phyloP scores from a whole-genome alignment of 2,113 vertebrate genomes.

The Leucopsar rothschildi region DNA sequence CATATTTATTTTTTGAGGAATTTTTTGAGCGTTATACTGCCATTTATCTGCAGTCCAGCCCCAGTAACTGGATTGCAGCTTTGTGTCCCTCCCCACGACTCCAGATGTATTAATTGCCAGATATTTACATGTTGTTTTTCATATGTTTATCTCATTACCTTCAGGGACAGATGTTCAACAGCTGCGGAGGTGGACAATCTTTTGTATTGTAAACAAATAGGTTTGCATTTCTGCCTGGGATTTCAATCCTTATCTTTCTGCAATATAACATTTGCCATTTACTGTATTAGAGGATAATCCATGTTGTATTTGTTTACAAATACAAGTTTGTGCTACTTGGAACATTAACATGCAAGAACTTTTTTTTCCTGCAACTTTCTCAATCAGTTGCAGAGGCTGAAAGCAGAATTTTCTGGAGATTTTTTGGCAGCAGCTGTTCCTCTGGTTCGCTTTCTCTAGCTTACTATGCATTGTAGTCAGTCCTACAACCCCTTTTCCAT shows the following conservation, averaged over 20 bases:
- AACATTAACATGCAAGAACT: not conserved
- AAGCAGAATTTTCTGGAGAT: conserved; percentile 1
- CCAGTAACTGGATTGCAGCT: not conserved
- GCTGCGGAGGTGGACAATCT: not conserved
- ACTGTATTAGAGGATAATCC: not conserved
- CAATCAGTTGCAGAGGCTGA: not conserved
- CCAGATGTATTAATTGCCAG: not conserved
- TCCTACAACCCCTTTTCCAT: not conserved
- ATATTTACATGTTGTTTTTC: not conserved
- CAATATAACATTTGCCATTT: not conserved
- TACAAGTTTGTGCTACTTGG: not conserved
- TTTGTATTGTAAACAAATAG: not conserved
- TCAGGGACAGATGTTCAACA: not conserved
- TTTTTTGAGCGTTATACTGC: not conserved
- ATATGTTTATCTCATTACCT: not conserved
- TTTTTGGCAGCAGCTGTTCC: not conserved
- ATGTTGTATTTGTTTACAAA: not conserved
- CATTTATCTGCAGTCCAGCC: not conserved
- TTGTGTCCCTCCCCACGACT: not conserved
- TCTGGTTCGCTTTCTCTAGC: not conserved
- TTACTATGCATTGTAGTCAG: not conserved
- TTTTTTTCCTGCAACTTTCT: not conserved
- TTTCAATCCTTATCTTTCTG: not conserved
- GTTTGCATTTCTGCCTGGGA: not conserved
- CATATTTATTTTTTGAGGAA: not conserved